A percentile compares a stretch with the other conserved stretches of the same genome.
phyloP scores from a whole-genome alignment of 1,140 invertebrate species.

The Drosophila lacteicornis region DNA sequence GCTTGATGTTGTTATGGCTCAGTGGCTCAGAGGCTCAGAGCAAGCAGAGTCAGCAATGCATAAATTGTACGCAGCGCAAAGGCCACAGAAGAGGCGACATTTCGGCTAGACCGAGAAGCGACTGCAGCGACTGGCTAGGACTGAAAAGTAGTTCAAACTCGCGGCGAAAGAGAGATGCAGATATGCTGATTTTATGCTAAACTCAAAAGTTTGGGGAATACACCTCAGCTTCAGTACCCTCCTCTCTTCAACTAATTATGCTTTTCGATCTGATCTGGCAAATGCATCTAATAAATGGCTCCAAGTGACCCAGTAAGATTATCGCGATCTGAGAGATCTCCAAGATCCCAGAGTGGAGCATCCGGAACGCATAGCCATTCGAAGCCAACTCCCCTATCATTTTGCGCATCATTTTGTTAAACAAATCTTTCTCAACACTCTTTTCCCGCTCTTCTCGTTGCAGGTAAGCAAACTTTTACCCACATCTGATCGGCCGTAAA shows the following conservation, averaged over 20 bases:
- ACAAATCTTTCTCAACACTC: slow-evolving; percentile 41
- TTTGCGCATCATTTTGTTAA: slow-evolving; percentile 53
- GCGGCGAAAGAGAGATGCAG: slow-evolving; percentile 40
- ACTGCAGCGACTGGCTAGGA: background rate
- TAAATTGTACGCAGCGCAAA: slow-evolving; percentile 71
- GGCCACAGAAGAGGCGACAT: slow-evolving; percentile 65
- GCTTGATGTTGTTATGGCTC: slow-evolving; percentile 58
- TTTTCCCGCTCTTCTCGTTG: slow-evolving; percentile 28
- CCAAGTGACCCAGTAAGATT: slow-evolving; percentile 40
- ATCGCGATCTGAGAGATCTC: slow-evolving; percentile 28
- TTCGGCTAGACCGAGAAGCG: slow-evolving; percentile 44
- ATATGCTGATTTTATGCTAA: slow-evolving; percentile 53
- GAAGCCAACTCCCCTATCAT: slow-evolving; percentile 26
- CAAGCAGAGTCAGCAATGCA: slow-evolving; percentile 53
- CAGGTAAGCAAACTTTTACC: slow-evolving; percentile 74
- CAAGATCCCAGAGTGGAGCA: slow-evolving; percentile 15
- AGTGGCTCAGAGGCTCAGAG: slow-evolving; percentile 47
- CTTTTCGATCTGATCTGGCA: slow-evolving; percentile 12
- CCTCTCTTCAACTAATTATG: slow-evolving; percentile 39
- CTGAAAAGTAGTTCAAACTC: slow-evolving; percentile 69
- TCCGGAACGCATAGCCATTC: slow-evolving; percentile 30
- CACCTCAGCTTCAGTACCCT: background rate
- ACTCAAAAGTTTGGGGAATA: slow-evolving; percentile 20
- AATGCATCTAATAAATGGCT: slow-evolving; percentile 48
- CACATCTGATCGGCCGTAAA: slow-evolving; percentile 55